Evolutionary conservation across 1,140 invertebrate genomes (phyloP).

Genomic region (Musca vetustissima): DNA sequence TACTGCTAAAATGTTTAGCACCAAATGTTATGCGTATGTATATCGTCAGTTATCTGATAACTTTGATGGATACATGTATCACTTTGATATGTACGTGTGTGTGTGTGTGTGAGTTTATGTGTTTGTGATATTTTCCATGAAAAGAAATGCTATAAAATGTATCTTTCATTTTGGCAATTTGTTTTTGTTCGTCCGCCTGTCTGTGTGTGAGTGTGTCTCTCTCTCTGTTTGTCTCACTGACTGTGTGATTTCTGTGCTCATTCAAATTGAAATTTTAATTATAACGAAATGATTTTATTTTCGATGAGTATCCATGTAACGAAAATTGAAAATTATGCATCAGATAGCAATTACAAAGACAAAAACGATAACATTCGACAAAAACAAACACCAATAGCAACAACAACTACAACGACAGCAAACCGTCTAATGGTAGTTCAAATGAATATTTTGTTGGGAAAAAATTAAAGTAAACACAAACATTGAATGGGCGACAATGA

Average conservation of each 20-base stretch:
- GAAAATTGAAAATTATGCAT: constrained; percentile 22
- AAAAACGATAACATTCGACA: constrained; percentile 2
- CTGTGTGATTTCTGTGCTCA: constrained; percentile 3
- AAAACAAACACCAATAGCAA: too few species aligned
- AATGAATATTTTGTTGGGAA: neutral
- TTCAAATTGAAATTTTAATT: constrained; percentile 23
- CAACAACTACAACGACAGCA: too few species aligned
- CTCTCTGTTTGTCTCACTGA: neutral
- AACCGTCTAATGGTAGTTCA: neutral
- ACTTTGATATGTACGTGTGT: too few species aligned
- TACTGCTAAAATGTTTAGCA: too few species aligned
- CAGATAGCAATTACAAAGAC: constrained; percentile 20
- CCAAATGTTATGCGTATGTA: too few species aligned
- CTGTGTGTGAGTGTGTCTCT: too few species aligned
- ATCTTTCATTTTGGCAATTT: neutral
- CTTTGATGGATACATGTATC: too few species aligned
- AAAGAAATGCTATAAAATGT: neutral
- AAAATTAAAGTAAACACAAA: neutral
- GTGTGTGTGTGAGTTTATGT: too few species aligned
- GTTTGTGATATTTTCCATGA: neutral
- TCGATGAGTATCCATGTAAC: neutral
- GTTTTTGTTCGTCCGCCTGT: too few species aligned
- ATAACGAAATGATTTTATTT: constrained; percentile 13
- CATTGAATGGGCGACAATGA: too few species aligned
- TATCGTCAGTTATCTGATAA: too few species aligned